phyloP scores from a whole-genome alignment of 2,113 vertebrate genomes.

The Catagonus wagneri region DNA sequence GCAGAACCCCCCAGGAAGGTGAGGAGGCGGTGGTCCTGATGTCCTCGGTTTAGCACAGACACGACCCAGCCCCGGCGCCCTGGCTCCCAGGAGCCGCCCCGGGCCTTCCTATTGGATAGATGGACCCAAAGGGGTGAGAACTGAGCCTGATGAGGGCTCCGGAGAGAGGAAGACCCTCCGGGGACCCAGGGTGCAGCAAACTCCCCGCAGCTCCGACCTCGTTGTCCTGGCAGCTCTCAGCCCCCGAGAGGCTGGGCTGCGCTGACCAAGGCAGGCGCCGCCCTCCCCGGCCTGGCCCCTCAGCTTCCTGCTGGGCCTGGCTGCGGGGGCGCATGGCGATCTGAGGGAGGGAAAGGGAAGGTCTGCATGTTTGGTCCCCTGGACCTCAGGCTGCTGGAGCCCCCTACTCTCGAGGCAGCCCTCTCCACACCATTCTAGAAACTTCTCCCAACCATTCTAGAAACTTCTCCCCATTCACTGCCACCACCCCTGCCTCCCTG shows the following conservation, averaged over 20 bases:
- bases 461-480: neutral
- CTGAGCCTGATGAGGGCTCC: no score
- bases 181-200: accelerated
- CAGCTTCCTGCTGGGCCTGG: neutral
- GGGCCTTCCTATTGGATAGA: accelerated
- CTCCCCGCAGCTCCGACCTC: neutral
- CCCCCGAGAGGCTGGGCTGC: neutral
- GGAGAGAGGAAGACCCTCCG: no score
- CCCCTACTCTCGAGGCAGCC: neutral
- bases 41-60: neutral
- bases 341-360: neutral
- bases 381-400: neutral
- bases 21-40: accelerated
- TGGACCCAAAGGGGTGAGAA: neutral
- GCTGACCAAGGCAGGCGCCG: no score
- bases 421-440: neutral
- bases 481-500: neutral
- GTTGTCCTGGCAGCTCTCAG: neutral
- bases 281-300: neutral
- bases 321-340: neutral
- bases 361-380: neutral
- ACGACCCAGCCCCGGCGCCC: neutral
- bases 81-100: neutral
- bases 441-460: neutral
- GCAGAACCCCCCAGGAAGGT: neutral